Evolutionary conservation across 2,797 vertebrate genomes (phyloP), one percentile per base, ranked within the genome.

Genomic region (Eulemur coronatus): DNA sequence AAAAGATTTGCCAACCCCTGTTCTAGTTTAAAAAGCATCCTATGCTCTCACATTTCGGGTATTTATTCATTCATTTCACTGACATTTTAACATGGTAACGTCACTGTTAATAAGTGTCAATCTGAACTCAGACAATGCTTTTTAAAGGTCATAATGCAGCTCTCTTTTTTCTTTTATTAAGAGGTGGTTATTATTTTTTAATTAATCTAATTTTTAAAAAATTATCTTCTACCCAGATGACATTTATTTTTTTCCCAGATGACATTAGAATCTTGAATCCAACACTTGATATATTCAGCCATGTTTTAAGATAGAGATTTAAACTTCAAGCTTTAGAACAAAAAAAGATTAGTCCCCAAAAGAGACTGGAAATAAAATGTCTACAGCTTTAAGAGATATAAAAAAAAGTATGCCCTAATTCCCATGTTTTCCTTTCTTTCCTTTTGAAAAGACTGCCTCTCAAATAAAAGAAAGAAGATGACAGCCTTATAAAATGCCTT

Each of bases 151-250:
- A 1, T 33, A 75, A 59, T 3, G 14, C 33, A 46, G 7, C 1
- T 73, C 20, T 94, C 93, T 65, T 91, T 92, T 90, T 85, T 20
- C 33, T 92, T 84, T 89, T n/a, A 93, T 95, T 94, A 95, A 96
- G 46, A 59, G 72, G 63, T 84, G 73, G 2, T 73, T 80, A 82
- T 86, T 97, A 63, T 95, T 97, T 97, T 97, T 97, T 94, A 97
- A 92, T 92, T n/a, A 55, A 22, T 70, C 65, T 72, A 33, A 92
- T 96, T 86, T 85, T 89, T 76, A 18, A 94, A 94, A 91, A 90
- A 84, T 73, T 24, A 97, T 52, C 0, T 96, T 76, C 69, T 94
- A n/a, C 43, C 22, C 41, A 81, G 28, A 78, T 79, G 55, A 65
- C 41, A 87, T 33, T 59, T 78, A 22, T 76, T 52, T 79, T 55